Evolutionary conservation across 2,888 invertebrate species (phyloP).

Genomic region (Pardosa pseudoannulata): DNA sequence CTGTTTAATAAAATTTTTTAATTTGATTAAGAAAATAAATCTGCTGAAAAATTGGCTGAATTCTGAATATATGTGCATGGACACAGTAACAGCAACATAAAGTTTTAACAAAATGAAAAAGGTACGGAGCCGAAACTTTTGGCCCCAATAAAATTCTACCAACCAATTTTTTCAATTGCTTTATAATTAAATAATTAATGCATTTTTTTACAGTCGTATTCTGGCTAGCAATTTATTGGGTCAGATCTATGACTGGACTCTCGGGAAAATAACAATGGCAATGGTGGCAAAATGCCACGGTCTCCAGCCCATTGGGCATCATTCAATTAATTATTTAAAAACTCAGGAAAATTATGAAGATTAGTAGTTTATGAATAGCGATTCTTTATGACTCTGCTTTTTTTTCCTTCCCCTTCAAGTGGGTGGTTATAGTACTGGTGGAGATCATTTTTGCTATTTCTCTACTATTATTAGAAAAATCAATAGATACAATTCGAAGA

Average conservation of each 20-base stretch:
- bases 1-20: no score
- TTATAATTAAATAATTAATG: neutral
- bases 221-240: neutral
- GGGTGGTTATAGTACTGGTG: neutral
- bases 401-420: neutral
- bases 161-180: neutral
- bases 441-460: neutral
- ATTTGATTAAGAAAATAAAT: no score
- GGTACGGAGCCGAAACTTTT: no score
- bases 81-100: no score
- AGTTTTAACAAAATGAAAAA: no score
- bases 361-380: neutral
- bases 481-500: no score
- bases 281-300: conserved; percentile 3
- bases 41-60: no score
- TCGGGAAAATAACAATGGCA: neutral
- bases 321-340: conserved; percentile 12
- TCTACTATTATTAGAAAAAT: no score
- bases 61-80: no score
- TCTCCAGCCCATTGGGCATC: neutral
- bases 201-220: neutral
- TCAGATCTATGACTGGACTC: neutral
- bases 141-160: no score
- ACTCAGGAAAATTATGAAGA: neutral
- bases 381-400: neutral